Evolutionary conservation across 2,113 vertebrate species (phyloP).

Genomic region (Chloroceryle aenea): DNA sequence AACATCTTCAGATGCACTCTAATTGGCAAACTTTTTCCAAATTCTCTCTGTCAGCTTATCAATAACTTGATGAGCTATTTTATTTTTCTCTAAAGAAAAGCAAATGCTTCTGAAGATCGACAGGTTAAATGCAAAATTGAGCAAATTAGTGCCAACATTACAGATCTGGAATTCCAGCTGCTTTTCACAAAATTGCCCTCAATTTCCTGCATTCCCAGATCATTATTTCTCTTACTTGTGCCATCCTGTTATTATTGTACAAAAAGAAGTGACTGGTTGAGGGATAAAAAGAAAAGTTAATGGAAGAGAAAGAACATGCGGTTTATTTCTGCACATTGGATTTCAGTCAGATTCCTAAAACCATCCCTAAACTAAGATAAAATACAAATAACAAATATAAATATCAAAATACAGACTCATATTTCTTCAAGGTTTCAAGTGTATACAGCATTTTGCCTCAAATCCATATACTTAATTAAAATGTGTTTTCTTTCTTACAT

Average conservation of each 20-base stretch:
- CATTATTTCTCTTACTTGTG: neutral
- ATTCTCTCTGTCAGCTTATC: neutral
- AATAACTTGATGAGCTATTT: neutral
- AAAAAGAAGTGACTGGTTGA: neutral
- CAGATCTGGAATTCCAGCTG: neutral
- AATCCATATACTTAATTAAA: neutral
- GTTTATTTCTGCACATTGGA: neutral
- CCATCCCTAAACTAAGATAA: neutral
- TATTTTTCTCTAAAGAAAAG: neutral
- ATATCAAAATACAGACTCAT: neutral
- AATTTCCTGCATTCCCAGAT: neutral
- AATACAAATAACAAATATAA: neutral
- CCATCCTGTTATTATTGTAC: neutral
- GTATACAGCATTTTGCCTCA: neutral
- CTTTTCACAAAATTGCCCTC: slow-evolving; percentile 13
- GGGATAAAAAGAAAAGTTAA: neutral
- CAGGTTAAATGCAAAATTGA: neutral
- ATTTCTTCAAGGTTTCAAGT: neutral
- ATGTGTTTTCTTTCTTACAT: neutral
- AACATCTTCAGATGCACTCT: neutral
- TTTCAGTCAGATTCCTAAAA: neutral
- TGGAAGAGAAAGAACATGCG: neutral
- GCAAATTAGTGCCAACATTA: neutral
- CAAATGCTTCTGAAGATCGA: neutral
- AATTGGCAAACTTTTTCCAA: neutral